phyloP scores from a whole-genome alignment of 2,888 invertebrate species.

The Hirtodrosophila confusa region DNA sequence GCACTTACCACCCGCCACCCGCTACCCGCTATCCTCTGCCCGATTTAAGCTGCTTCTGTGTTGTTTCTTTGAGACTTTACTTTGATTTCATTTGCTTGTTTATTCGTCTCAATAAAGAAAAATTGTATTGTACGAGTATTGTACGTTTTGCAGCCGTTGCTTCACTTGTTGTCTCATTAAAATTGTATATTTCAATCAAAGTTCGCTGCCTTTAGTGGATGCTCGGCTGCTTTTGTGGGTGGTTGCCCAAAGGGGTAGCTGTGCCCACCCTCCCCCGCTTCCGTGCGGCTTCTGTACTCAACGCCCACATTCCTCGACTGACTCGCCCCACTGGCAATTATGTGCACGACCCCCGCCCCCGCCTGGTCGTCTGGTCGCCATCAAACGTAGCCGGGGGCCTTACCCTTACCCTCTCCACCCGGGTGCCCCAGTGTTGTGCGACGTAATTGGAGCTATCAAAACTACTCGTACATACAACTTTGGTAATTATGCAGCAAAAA shows the following conservation, averaged over 20 bases:
- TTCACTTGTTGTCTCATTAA: slow-evolving; percentile 68
- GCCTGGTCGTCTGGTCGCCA: slow-evolving; percentile 8
- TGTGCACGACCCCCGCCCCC: neutral
- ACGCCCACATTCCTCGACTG: too few relatives aligned
- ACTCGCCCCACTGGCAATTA: too few relatives aligned
- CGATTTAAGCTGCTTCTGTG: slow-evolving; percentile 38
- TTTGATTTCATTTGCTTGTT: slow-evolving; percentile 65
- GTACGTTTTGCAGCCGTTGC: slow-evolving; percentile 34
- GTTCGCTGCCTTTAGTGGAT: slow-evolving; percentile 55
- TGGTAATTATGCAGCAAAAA: slow-evolving; percentile 65
- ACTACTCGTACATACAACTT: slow-evolving; percentile 59
- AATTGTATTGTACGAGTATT: slow-evolving; percentile 41
- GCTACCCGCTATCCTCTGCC: slow-evolving; percentile 5
- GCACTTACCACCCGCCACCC: neutral
- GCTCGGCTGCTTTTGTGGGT: slow-evolving; percentile 27
- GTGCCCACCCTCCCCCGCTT: too few relatives aligned
- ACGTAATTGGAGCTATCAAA: slow-evolving; percentile 70
- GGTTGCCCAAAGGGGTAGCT: slow-evolving; percentile 25
- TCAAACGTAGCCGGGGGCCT: slow-evolving; percentile 3
- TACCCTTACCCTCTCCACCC: neutral
- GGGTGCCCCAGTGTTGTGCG: slow-evolving; percentile 29
- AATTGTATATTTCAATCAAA: slow-evolving; percentile 79
- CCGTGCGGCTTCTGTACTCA: neutral
- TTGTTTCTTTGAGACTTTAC: slow-evolving; percentile 40
- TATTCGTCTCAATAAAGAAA: slow-evolving; percentile 47